Percentiles rank a stretch among this genome's conserved stretches.
Evolutionary conservation across 2,888 invertebrate genomes (phyloP).

Genomic region (Amphipoea lucens): DNA sequence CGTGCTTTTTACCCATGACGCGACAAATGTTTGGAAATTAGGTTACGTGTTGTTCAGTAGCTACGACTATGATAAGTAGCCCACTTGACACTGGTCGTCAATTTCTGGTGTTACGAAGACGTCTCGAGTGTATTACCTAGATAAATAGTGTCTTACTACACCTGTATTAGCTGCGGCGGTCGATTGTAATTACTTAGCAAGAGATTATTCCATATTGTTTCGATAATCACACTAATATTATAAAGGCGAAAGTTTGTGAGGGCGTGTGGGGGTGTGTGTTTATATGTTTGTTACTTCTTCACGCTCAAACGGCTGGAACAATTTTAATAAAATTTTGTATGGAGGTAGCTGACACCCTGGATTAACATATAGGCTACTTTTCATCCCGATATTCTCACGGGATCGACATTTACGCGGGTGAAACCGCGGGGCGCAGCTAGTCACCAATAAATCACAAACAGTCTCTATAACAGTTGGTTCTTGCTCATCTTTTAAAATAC

Average conservation of each 20-base stretch:
- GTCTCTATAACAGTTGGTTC: too few species aligned
- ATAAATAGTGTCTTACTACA: constrained; percentile 37
- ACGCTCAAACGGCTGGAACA: too few species aligned
- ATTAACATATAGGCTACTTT: too few species aligned
- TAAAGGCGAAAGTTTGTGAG: too few species aligned
- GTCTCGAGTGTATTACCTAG: constrained; percentile 16
- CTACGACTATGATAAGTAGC: constrained; percentile 13
- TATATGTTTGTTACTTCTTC: too few species aligned
- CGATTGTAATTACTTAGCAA: constrained; percentile 3
- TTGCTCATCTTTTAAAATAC: background rate
- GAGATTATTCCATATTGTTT: constrained; percentile 2
- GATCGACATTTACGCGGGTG: too few species aligned
- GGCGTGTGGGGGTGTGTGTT: too few species aligned
- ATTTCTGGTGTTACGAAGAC: constrained; percentile 12
- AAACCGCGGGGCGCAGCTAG: too few species aligned
- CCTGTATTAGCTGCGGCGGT: background rate
- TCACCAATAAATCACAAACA: background rate
- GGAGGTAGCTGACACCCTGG: too few species aligned
- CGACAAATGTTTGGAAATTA: constrained; percentile 5
- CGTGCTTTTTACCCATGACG: background rate
- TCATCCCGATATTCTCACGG: too few species aligned
- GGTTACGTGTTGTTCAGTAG: constrained; percentile 11
- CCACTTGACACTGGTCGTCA: constrained; percentile 45
- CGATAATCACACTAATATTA: too few species aligned
- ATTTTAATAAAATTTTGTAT: too few species aligned